phyloP scores from a whole-genome alignment of 2,888 invertebrate genomes.

The Drosophila setosimentum region DNA sequence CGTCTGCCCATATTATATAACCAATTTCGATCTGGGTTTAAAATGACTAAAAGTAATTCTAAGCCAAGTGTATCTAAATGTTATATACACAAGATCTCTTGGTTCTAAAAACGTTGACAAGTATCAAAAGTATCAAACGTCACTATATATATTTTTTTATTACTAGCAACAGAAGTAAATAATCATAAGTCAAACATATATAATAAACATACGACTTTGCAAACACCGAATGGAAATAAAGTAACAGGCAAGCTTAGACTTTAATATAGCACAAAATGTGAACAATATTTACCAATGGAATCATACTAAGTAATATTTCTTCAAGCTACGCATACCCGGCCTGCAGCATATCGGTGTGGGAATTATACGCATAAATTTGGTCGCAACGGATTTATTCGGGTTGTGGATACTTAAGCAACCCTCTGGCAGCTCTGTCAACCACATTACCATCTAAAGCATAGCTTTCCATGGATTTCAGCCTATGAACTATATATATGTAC shows the following conservation, averaged over 20 bases:
- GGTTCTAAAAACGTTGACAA: neutral
- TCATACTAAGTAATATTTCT: neutral
- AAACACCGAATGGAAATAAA: too few relatives aligned
- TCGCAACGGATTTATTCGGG: neutral
- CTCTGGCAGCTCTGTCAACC: neutral
- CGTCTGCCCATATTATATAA: neutral
- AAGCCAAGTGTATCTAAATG: neutral
- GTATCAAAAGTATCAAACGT: neutral
- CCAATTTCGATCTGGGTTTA: neutral
- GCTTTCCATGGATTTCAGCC: constrained; percentile 8
- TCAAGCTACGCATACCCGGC: neutral
- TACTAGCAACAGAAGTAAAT: neutral
- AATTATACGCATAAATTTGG: neutral
- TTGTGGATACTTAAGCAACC: neutral
- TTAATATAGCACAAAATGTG: neutral
- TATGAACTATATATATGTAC: constrained; percentile 3
- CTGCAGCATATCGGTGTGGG: neutral
- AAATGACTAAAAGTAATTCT: neutral
- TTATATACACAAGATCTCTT: neutral
- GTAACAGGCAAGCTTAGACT: neutral
- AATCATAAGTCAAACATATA: neutral
- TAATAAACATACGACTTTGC: neutral
- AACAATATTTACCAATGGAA: neutral
- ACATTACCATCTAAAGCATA: neutral
- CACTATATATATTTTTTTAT: neutral